These are phyloP conservation scores for Aleadryas rufinucha DNA, from an alignment of 2,113 vertebrate genomes.

Conservation along the genomic window DNA sequence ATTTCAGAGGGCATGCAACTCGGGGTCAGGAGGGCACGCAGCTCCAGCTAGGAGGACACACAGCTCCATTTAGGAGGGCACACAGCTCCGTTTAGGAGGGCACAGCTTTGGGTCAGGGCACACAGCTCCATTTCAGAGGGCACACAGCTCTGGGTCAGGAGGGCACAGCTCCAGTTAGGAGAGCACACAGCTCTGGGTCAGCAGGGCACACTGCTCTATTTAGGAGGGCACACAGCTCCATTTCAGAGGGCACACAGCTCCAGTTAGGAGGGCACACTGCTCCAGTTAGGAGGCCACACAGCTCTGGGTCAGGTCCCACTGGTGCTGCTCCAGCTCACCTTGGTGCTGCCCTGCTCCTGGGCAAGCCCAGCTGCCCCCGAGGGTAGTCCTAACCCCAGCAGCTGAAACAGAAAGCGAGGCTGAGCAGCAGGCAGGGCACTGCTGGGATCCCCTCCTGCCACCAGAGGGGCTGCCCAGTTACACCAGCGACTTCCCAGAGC, in stretches of 20 bases:
- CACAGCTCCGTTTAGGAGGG: no score
- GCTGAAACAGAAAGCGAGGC: neutral
- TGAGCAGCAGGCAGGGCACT: neutral
- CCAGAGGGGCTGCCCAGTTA: neutral
- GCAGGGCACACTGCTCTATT: neutral
- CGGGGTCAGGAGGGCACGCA: neutral
- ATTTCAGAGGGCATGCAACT: no score
- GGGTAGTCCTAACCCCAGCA: neutral
- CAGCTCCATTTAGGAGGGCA: no score
- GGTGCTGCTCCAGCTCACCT: neutral
- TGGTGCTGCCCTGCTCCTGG: neutral
- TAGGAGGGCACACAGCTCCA: neutral
- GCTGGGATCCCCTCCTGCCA: neutral
- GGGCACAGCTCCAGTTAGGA: neutral
- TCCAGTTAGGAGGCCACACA: neutral
- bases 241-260: neutral
- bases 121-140: no score
- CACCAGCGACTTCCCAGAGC: neutral
- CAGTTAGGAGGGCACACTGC: neutral
- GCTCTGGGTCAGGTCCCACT: no score
- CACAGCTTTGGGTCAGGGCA: no score
- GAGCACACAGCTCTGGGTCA: neutral
- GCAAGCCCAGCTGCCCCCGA: neutral
- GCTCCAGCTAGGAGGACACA: neutral
- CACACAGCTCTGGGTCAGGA: neutral